phyloP scores from a whole-genome alignment of 2,888 invertebrate genomes.

The Neuroscelio doddi region DNA sequence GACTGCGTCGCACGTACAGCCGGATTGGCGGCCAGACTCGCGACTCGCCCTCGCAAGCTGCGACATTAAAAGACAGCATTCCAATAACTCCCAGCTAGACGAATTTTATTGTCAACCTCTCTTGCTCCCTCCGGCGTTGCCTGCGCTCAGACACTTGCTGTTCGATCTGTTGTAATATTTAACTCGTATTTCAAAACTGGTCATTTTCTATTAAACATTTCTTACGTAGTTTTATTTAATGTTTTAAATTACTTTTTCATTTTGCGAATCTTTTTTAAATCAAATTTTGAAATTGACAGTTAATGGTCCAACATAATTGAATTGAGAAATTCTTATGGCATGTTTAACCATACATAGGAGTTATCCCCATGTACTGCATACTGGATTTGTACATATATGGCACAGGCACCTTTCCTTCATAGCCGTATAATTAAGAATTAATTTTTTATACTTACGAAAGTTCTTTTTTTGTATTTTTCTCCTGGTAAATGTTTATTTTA shows the following conservation, averaged over 20 bases:
- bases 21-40: constrained; percentile 20
- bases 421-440: constrained; percentile 34
- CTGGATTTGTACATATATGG: constrained; percentile 40
- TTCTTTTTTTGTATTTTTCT: constrained; percentile 22
- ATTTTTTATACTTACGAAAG: constrained; percentile 23
- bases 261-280: no score
- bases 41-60: constrained; percentile 23
- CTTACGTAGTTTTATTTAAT: no score
- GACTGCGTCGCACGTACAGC: constrained; percentile 14
- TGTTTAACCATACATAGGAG: constrained; percentile 40
- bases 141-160: no score
- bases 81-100: constrained; percentile 40
- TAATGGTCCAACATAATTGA: no score
- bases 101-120: constrained; percentile 36
- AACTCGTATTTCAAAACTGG: no score
- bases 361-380: constrained; percentile 35
- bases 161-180: no score
- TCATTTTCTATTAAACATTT: no score
- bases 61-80: constrained; percentile 38
- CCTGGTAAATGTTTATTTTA: constrained; percentile 22
- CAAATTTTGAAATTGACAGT: no score
- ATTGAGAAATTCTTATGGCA: constrained; percentile 37
- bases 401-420: constrained; percentile 34
- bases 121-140: neutral
- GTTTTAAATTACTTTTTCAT: no score